Evolutionary conservation across 2,797 vertebrate species (phyloP).

Genomic region (Phrynocephalus forsythii): DNA sequence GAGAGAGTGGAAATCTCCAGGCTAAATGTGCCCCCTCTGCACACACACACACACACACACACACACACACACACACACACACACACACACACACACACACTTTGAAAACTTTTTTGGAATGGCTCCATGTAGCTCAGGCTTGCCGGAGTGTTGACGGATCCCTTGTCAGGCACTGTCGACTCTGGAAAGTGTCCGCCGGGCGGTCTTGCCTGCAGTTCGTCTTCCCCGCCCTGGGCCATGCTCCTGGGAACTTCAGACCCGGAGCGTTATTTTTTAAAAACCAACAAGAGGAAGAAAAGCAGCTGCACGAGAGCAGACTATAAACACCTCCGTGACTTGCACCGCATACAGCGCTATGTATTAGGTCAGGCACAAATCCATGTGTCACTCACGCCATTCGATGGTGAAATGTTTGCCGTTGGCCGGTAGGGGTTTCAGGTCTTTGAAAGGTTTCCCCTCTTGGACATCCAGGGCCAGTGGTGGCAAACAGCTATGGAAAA

Average conservation of each 20-base stretch:
- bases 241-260: constrained; percentile 64
- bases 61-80: neutral
- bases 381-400: constrained; percentile 62
- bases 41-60: neutral
- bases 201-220: constrained; percentile 59
- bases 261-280: constrained; percentile 59
- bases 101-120: constrained; percentile 73
- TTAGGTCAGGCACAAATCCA: constrained; percentile 44
- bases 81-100: neutral
- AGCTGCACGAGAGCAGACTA: constrained; percentile 64
- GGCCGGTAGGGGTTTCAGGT: constrained; percentile 7
- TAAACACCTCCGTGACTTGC: constrained; percentile 63
- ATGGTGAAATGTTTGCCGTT: constrained; percentile 56
- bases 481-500: neutral
- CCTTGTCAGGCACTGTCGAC: constrained; percentile 68
- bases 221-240: constrained; percentile 66
- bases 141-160: constrained; percentile 70
- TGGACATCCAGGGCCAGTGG: too few species aligned
- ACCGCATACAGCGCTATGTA: constrained; percentile 29
- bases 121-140: constrained; percentile 68
- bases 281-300: constrained; percentile 74
- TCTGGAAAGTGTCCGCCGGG: constrained; percentile 71
- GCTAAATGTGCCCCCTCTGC: constrained; percentile 59
- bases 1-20: constrained; percentile 65
- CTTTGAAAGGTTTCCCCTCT: neutral